Evolutionary conservation across 2,797 vertebrate genomes (phyloP), one percentile per base, ranked within the genome.

Genomic region (Parotocinclus haroldoi): DNA sequence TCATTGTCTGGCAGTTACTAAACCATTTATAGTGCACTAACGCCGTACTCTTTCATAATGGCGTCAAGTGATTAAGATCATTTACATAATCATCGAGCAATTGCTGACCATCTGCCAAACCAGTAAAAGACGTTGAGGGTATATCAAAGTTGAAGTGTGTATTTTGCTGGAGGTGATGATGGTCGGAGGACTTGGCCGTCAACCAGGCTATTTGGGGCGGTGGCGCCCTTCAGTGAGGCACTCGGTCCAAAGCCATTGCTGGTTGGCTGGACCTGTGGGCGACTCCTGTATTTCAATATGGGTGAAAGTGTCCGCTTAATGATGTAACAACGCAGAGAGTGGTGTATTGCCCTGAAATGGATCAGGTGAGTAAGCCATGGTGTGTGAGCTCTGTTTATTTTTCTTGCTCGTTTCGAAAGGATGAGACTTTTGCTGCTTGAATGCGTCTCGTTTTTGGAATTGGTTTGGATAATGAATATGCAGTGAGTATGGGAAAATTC

Each of bases 251-350:
- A 60, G 56, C 57, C n/a, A 4, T 11, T 36, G 17, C 44, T 17
- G 50, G 42, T 59, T 18, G 50, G 51, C 63, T 38, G 63, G 5
- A 17, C 37, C 10, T 36, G 37, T 38, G 46, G 57, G 49, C 55
- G 63, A 71, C 57, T 55, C 54, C 36, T 71, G 50, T 66, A 66
- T 66, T 71, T 60, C 37, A 71, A 60, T 71, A 66, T 70, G 13
- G 39, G 46, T 44, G 57, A 40, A 58, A 53, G 61, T 52, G 60
- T 64, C 48, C 10, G 14, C 27, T 53, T 53, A 46, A 49, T 58
- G 9, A 58, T 64, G 36, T 58, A 51, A 45, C 58, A 59, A 58
- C 46, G 39, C 62, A 64, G 7, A 52, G 18, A 60, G 48, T 48
- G 56, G 16, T 40, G 39, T 39, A 48, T 42, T 51, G 38, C 27